Evolutionary conservation across 1,140 invertebrate species (phyloP), one percentile per base, ranked within the genome.

Genomic region (Drosophila tropicalis): DNA sequence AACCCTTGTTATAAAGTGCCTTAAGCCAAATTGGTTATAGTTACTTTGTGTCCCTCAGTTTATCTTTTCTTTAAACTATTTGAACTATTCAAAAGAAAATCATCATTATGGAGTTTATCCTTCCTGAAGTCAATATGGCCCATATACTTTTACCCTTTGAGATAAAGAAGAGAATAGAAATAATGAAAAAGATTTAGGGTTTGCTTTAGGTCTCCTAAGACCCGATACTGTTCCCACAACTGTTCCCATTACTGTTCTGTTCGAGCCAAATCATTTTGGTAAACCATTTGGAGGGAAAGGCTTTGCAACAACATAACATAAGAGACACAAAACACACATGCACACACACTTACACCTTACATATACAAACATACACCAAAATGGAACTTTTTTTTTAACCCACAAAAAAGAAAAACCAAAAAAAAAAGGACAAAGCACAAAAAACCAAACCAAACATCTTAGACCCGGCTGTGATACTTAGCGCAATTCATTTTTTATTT

Each of bases 381-480:
- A 60, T 13, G 57, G 12, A 60, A 39, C 57, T 60, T 19, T 60
- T 40, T 40, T 40, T 40, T 39, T 19, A 40, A 7, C 56, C 57
- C 54, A 63, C 25, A 9, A 72, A 56, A 17, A 32, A 5, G 68
- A 29, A 22, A 25, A 56, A n/a, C 15, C 32, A 34, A 34, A 39
- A 72, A 56, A n/a, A 32, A 6, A 74, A 40, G 15, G 17, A 57
- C n/a, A 36, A 32, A 58, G n/a, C 36, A 56, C 25, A 19, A 44
- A 51, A 66, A 75, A 86, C 78, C 79, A 79, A 51, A 51, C 44
- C 44, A 51, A 51, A 86, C 76, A 76, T 87, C 84, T 87, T 87
- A 87, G 77, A 90, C 85, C 84, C 84, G 84, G 84, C 84, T 89
- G 84, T 89, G 84, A 89, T 89, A 89, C 79, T 87, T 89, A 89